Evolutionary conservation across 1,140 invertebrate species (phyloP).

Genomic region (Lepeophtheirus salmonis): DNA sequence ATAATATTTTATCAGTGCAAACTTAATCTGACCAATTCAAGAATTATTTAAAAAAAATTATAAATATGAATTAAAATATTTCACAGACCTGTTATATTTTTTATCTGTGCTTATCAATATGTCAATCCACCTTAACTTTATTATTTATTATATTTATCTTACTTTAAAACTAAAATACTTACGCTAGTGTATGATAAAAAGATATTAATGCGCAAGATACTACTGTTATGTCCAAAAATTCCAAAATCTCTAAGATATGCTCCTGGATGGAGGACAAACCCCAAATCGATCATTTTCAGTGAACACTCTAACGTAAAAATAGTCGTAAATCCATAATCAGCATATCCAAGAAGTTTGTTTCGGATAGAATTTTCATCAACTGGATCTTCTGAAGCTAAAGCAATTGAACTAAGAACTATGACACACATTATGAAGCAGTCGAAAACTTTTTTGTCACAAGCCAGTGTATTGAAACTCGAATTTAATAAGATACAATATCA

Average conservation of each 20-base stretch:
- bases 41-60: no score
- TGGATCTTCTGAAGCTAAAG: slow-evolving; percentile 95
- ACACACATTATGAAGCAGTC: slow-evolving; percentile 99
- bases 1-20: no score
- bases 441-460: slow-evolving; percentile 96
- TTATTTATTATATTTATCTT: no score
- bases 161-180: no score
- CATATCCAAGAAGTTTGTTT: slow-evolving; percentile 84
- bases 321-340: slow-evolving; percentile 98
- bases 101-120: no score
- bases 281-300: slow-evolving; percentile 40
- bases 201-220: slow-evolving; percentile 33
- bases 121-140: no score
- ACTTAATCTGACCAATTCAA: no score
- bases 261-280: slow-evolving; percentile 83
- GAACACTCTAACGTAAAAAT: slow-evolving; percentile 99
- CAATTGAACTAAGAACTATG: slow-evolving; percentile 90
- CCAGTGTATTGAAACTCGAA: slow-evolving; percentile 82
- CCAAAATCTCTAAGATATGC: slow-evolving; percentile 95
- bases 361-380: slow-evolving; percentile 68
- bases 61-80: no score
- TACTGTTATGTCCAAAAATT: slow-evolving; percentile 97
- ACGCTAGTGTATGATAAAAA: slow-evolving; percentile 14
- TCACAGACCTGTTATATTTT: no score
- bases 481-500: no score